phyloP scores from a whole-genome alignment of 2,888 invertebrate genomes.

The Melanargia galathea region DNA sequence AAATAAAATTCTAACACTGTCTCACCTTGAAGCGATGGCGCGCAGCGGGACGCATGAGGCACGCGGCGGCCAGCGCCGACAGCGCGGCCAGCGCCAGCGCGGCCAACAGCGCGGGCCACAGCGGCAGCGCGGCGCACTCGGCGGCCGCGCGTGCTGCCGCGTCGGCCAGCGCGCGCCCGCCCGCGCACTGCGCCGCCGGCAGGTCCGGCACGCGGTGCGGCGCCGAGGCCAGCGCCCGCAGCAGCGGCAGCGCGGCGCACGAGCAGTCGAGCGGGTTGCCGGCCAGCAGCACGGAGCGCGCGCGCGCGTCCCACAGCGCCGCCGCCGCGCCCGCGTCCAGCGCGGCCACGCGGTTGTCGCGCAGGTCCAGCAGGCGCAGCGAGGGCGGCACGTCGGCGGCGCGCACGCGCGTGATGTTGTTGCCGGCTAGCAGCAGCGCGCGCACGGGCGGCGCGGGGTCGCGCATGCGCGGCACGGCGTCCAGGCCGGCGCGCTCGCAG shows the following conservation, averaged over 20 bases:
- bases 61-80: slow-evolving; percentile 32
- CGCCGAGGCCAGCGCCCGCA: slow-evolving; percentile 39
- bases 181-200: slow-evolving; percentile 28
- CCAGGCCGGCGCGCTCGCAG: slow-evolving; percentile 38
- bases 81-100: slow-evolving; percentile 43
- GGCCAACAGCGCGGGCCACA: slow-evolving; percentile 28
- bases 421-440: slow-evolving; percentile 35
- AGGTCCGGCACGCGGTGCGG: slow-evolving; percentile 26
- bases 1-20: too few relatives aligned
- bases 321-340: slow-evolving; percentile 33
- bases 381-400: slow-evolving; percentile 28
- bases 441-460: slow-evolving; percentile 32
- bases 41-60: slow-evolving; percentile 35
- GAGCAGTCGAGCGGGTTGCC: slow-evolving; percentile 46
- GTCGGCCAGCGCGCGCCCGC: slow-evolving; percentile 28
- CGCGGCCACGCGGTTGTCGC: slow-evolving; percentile 40
- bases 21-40: slow-evolving; percentile 32
- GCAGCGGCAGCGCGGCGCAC: slow-evolving; percentile 39
- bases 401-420: slow-evolving; percentile 36
- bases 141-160: slow-evolving; percentile 30
- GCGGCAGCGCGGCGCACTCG: slow-evolving; percentile 17
- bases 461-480: slow-evolving; percentile 31
- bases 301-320: slow-evolving; percentile 36
- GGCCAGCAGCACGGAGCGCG: slow-evolving; percentile 39
- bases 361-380: slow-evolving; percentile 42